Base-by-base conservation (phyloP, 2,797 vertebrate genomes). In the Alosa sapidissima region DNA sequence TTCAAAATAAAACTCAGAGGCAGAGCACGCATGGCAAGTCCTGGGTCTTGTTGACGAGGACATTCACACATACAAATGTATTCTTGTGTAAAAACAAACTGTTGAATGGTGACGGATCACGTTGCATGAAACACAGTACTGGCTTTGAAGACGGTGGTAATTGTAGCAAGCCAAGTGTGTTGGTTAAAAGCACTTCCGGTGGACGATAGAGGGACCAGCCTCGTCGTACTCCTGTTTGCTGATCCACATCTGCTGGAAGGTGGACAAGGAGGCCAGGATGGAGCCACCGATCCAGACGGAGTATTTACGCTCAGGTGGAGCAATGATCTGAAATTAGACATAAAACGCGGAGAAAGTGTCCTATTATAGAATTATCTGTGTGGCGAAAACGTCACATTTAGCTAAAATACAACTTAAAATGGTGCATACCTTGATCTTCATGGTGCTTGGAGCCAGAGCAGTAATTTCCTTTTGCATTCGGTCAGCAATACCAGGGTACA, bases 261-360 rank as follows among this genome's bases (percentile, higher is more conserved):
- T 96, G 93, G 95, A 96, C 92, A 96, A 95, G 41, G 96, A 96
- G 87, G 96, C 96, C 94, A 96, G 94, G 94, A 96, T 96, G 94
- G 96, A 97, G 86, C 96, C 96, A 92, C 98, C 98, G 0, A 99
- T 99, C 98, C 98, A 99, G 95, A 99, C 98, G 0, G 98, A 99
- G 95, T 99, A 99, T 92, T 99, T 99, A 91, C 97, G 97, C 97
- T 99, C 98, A 82, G 98, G 98, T 89, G 98, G 98, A 88, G 98
- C 98, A 24, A 99, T 99, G 92, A 99, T 99, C 98, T 99, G 91
- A 78, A 9, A 45, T 41, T 36, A 21, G 41, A 5, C 11, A 7
- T 47, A 72, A 78, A 19, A 45, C 41, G 16, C 72, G 7, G 41
- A 47, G 6, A 78, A 45, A 47, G 33, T 72, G 54, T 54, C 4